Evolutionary conservation across 2,113 vertebrate species (phyloP).

Genomic region (Coturnix japonica): DNA sequence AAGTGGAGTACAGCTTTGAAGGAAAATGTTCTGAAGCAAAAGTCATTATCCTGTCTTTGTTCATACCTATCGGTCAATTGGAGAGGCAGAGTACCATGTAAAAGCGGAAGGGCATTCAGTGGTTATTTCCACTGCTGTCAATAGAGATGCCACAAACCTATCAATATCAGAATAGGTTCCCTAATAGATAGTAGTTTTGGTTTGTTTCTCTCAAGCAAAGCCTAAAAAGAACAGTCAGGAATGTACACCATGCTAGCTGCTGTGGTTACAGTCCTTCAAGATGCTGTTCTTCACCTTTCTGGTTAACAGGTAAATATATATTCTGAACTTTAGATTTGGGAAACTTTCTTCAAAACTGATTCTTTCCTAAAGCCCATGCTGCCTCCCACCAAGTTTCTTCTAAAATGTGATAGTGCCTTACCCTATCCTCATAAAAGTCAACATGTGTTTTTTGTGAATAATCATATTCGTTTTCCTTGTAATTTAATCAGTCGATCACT

Average conservation of each 20-base stretch:
- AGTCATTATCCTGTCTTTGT: not conserved
- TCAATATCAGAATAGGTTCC: not conserved
- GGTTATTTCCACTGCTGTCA: not conserved
- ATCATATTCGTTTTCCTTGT: conserved; percentile 44
- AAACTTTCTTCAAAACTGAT: not conserved
- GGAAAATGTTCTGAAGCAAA: not conserved
- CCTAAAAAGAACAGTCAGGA: not conserved
- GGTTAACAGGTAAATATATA: not conserved
- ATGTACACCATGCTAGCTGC: not conserved
- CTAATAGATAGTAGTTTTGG: not conserved
- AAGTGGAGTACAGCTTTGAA: not conserved
- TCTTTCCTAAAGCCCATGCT: not conserved
- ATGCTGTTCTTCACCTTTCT: not conserved
- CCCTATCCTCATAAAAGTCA: not conserved
- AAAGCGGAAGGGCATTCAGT: not conserved
- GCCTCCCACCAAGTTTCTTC: not conserved
- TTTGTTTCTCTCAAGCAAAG: not conserved
- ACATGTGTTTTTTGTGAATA: conserved; percentile 21
- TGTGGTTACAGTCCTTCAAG: not conserved
- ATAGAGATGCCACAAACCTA: accelerated
- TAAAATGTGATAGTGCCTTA: not conserved
- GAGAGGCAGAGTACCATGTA: not conserved
- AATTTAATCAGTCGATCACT: conserved; percentile 58
- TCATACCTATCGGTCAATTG: not conserved
- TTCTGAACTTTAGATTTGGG: not conserved